Conservation (phyloP, 2,113 vertebrate species). For the Lepus timidus region DNA sequence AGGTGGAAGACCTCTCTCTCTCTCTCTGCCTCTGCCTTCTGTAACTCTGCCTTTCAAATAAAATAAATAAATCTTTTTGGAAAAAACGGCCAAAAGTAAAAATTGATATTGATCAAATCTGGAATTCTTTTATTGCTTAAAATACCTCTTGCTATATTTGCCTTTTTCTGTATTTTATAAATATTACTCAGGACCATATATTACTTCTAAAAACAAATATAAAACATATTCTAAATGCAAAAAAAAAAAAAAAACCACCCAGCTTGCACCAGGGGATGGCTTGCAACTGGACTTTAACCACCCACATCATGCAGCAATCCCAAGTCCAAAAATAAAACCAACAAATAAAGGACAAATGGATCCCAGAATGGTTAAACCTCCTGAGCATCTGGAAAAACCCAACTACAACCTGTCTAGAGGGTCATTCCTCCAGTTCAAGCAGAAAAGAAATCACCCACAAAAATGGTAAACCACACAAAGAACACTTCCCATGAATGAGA, state of each 20-base stretch:
- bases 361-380: neutral
- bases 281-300: conserved; percentile 3
- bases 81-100: neutral
- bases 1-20: too few species aligned
- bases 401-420: neutral
- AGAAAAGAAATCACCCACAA: conserved; percentile 26
- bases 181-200: neutral
- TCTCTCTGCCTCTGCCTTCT: too few species aligned
- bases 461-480: neutral
- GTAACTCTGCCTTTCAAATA: too few species aligned
- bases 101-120: neutral
- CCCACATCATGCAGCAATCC: neutral
- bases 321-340: conserved; percentile 25
- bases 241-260: neutral
- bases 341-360: conserved; percentile 50
- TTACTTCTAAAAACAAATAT: neutral
- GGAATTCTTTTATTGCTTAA: neutral
- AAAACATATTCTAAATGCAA: neutral
- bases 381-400: neutral
- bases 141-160: neutral
- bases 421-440: neutral
- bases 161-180: neutral
- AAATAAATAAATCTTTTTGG: too few species aligned
- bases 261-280: neutral
- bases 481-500: conserved; percentile 11